Evolutionary conservation across 2,888 invertebrate species (phyloP), one percentile per base, ranked within the genome.

Genomic region (Thysanoteuthis rhombus): DNA sequence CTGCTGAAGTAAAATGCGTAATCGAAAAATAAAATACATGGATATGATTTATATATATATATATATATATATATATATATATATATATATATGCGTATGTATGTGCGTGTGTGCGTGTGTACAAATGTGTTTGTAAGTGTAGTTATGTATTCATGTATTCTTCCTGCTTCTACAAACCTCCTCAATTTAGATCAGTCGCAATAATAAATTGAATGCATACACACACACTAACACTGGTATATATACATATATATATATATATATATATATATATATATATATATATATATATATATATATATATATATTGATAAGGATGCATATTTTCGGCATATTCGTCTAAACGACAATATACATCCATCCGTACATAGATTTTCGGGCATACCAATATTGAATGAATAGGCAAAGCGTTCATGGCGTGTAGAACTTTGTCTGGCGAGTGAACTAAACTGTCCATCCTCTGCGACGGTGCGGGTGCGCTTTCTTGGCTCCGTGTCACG

Each of bases 401-500:
- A 36, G 75, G 75, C 75, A 75, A 75, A 75, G n/a, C 75, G 75
- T 75, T 75, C 75, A 36, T 75, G 36, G 75, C 75, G 75, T 75
- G 75, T 75, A 75, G 75, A 75, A 36, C n/a, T n/a, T 75, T 75
- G 75, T 75, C 75, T 36, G 75, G n/a, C n/a, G 75, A 75, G n/a
- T 36, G 75, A 75, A 75, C 75, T n/a, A 75, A 75, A 75, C 75
- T 36, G 75, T 36, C 75, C 75, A 16, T 75, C n/a, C 75, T n/a
- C 75, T 36, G 75, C 75, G 75, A 75, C 75, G n/a, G 19, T 36
- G 75, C 75, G 75, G 75, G 75, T 75, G 75, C n/a, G n/a, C 75
- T n/a, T 75, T 75, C 75, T 75, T 75, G 75, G 75, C 75, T 75
- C n/a, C 75, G 75, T 75, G 75, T 75, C 75, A 75, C 75, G 75